Evolutionary conservation across 2,888 invertebrate genomes (phyloP).

Genomic region (Synanthedon vespiformis): DNA sequence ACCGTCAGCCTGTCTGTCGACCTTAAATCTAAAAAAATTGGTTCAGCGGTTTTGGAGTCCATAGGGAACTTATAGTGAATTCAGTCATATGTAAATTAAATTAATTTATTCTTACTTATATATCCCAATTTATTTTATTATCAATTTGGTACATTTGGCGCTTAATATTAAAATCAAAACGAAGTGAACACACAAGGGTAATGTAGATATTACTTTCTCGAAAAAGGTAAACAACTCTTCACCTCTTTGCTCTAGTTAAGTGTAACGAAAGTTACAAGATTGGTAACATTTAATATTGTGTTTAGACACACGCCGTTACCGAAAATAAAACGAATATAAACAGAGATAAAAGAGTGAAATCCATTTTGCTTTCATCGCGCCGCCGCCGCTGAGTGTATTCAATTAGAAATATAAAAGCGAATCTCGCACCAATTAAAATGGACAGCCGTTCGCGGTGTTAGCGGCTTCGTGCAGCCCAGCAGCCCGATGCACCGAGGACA

Average conservation of each 20-base stretch:
- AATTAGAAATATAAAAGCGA: slow-evolving; percentile 21
- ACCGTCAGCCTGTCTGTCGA: no score
- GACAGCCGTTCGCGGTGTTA: slow-evolving; percentile 12
- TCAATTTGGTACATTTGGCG: no score
- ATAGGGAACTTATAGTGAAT: no score
- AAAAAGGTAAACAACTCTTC: not conserved
- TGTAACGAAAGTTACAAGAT: not conserved
- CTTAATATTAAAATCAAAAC: not conserved
- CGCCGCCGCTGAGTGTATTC: slow-evolving; percentile 4
- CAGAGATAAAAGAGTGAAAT: slow-evolving; percentile 4
- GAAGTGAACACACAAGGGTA: not conserved
- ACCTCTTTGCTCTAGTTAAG: not conserved
- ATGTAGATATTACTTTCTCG: not conserved
- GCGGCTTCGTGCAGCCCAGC: no score
- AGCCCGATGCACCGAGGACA: slow-evolving; percentile 20
- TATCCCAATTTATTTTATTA: no score
- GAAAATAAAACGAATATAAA: not conserved
- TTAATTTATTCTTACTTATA: no score
- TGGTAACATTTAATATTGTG: not conserved
- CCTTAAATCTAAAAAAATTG: no score
- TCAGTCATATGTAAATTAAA: no score
- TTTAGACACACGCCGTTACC: not conserved
- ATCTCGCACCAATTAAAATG: slow-evolving; percentile 34
- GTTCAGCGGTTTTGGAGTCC: no score
- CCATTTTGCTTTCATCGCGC: slow-evolving; percentile 15